These are phyloP conservation scores for Nestor notabilis DNA, from an alignment of 2,113 vertebrate species.

Conservation along the genomic window DNA sequence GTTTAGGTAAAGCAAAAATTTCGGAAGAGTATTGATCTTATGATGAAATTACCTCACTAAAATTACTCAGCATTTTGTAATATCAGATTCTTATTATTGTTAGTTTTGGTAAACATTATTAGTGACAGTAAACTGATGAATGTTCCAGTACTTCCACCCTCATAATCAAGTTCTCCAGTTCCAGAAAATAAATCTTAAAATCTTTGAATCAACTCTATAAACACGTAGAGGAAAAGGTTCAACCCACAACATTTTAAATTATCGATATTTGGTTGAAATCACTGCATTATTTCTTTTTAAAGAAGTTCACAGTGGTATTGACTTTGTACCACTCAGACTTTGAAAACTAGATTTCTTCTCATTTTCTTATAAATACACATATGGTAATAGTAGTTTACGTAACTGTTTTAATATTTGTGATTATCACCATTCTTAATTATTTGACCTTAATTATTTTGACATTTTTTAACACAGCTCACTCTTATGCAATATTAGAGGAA, in stretches of 20 bases:
- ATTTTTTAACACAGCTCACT: not conserved
- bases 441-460: not conserved
- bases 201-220: not conserved
- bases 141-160: not conserved
- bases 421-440: conserved; percentile 17
- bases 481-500: not conserved
- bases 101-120: not conserved
- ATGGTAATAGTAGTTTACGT: conserved; percentile 2
- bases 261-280: not conserved
- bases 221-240: not conserved
- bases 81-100: not conserved
- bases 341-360: not conserved
- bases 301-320: not conserved
- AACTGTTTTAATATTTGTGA: not conserved
- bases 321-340: not conserved
- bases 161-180: not conserved
- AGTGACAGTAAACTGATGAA: not conserved
- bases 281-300: not conserved
- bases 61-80: not conserved
- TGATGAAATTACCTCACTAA: not conserved
- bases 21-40: not conserved
- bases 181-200: not conserved
- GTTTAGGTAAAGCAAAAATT: not conserved
- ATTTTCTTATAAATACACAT: not conserved
- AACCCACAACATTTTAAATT: not conserved